Evolutionary conservation across 2,797 vertebrate species (phyloP), one percentile per base, ranked within the genome.

Genomic region (Alectoris magna): DNA sequence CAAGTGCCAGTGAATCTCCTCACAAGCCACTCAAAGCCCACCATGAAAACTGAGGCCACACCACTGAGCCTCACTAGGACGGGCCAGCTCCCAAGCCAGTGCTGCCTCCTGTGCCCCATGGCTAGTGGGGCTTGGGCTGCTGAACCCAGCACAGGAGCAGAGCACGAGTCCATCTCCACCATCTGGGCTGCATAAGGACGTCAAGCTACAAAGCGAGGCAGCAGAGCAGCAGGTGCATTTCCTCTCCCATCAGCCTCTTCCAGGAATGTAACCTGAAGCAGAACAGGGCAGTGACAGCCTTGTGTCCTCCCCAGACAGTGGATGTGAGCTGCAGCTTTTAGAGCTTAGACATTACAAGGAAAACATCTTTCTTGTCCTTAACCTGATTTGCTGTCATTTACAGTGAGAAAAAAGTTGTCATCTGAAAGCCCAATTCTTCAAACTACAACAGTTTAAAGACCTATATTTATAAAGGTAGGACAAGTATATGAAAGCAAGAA

Each of bases 21-120:
- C 55, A 53, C 5, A 31, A 93, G 36, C 38, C 56, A 44, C 43
- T 73, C n/a, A 82, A 67, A 66, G 27, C 9, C 39, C 27, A 10
- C 53, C 10, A 26, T 24, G 36, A 55, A 24, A 14, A n/a, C 58
- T 62, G 15, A 18, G 13, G 74, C 56, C 15, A 60, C 10, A 71
- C 3, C 44, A 68, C 43, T 18, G 43, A 31, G 16, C 36, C 36
- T 56, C 44, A 41, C 26, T 4, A 2, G 49, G 51, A 74, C 39
- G 0, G 7, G 69, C 39, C 39, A 36, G 36, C 1, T 1, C 43
- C 10, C 18, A 29, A 59, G 49, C 4, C 1, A 2, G 38, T 1
- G 1, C 18, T 8, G 39, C 5, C 51, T 26, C 49, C 55, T 58
- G 24, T 7, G 58, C 34, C n/a, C 1, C 0, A 7, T 22, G 29